A percentile compares a stretch with the other conserved stretches of the same genome.
Conservation (phyloP, 2,113 vertebrate species). For the Gobiocypris rarus region DNA sequence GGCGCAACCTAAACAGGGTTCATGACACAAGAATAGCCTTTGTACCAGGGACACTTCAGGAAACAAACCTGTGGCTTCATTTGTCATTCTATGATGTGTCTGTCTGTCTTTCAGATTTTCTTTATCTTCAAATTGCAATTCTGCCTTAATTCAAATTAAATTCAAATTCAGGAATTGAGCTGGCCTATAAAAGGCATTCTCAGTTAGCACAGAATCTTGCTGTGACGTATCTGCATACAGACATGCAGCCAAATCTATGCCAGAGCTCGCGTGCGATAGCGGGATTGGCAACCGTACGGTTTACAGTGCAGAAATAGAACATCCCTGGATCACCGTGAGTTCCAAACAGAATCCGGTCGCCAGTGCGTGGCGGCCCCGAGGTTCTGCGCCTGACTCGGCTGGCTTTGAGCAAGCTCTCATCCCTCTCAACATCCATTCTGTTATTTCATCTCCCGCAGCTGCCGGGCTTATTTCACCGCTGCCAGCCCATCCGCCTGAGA, state of each 20-base stretch:
- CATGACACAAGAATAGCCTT: constrained; percentile 31
- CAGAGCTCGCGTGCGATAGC: constrained; percentile 26
- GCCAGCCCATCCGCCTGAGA: constrained; percentile 53
- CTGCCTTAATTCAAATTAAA: not conserved
- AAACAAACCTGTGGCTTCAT: constrained; percentile 28
- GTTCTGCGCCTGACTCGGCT: constrained; percentile 47
- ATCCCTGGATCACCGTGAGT: constrained; percentile 53
- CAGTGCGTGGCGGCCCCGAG: constrained; percentile 32
- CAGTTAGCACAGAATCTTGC: not conserved
- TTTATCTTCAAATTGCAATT: not conserved
- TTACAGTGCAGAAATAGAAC: constrained; percentile 53
- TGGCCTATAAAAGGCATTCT: constrained; percentile 10
- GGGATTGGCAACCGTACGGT: constrained; percentile 25
- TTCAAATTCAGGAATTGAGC: not conserved
- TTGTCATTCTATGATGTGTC: not conserved
- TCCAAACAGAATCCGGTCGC: constrained; percentile 55
- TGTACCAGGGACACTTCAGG: constrained; percentile 17
- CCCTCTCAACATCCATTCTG: constrained; percentile 49
- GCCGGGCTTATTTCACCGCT: constrained; percentile 48
- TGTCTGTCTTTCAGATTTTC: not conserved
- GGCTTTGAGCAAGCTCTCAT: constrained; percentile 53
- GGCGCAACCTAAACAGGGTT: not conserved
- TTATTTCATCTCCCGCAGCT: constrained; percentile 58
- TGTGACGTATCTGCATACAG: constrained; percentile 13
- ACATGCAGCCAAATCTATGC: constrained; percentile 22